Base-by-base conservation (phyloP, 2,113 vertebrate genomes). In the Ursus arctos region DNA sequence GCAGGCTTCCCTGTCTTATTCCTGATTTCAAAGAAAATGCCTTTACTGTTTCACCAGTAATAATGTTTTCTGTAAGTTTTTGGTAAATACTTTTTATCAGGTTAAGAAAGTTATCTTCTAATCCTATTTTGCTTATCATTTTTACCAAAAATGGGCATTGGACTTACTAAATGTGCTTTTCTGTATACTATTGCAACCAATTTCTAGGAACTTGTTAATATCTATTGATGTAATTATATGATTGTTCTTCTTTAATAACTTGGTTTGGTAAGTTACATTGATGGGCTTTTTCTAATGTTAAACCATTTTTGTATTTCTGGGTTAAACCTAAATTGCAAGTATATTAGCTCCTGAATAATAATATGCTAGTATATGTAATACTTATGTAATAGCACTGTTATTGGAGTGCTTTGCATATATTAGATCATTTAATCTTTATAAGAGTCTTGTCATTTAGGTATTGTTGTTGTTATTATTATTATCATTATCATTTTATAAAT, bases 71-170 rank as follows among this genome's bases (percentile, higher is more conserved):
- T 91, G 11, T 82, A 15, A 69, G 13, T 69, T 88, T 91, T 91
- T 91, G 40, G 5, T 55, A 85, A 91, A 77, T 49, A 71, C 5
- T 91, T 96, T 88, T 67, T 85, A 69, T 28, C 11, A 82, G 36
- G n/a, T 85, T 97, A 76, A 95, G 53, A 53, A 77, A 89, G 12
- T 95, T 93, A 40, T n/a, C 31, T 83, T 95, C 8, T 94, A 26
- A 93, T 88, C 57, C 24, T 93, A 59, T 81, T 93, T 93, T 94
- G 77, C 43, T 94, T 51, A 28, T 91, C 18, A 21, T 49, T 69
- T 82, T 80, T 72, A 93, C 87, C 22, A 94, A 83, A n/a, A 96
- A 80, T 89, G 21, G 12, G 13, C 61, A 91, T n/a, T 86, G n/a
- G 36, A 55, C 94, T 90, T 86, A 94, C 57, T 40, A 51, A 95